Evolutionary conservation across 1,140 invertebrate genomes (phyloP).

Genomic region (Drosophila sucinea): DNA sequence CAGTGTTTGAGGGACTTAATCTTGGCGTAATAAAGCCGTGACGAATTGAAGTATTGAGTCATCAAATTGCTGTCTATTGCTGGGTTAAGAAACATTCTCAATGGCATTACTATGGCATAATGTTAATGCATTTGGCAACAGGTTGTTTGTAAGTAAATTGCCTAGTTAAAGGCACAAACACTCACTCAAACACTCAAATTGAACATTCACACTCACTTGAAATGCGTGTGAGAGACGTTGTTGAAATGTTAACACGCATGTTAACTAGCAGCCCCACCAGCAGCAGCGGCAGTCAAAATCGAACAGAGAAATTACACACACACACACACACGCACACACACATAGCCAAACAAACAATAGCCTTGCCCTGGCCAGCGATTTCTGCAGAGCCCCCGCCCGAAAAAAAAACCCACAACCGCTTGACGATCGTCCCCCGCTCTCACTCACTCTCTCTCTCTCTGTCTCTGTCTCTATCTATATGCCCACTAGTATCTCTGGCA

Average conservation of each 20-base stretch:
- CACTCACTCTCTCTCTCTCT: neutral
- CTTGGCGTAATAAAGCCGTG: constrained; percentile 60
- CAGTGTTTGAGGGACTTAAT: constrained; percentile 35
- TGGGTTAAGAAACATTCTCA: constrained; percentile 56
- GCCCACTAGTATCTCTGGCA: neutral
- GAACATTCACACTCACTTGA: constrained; percentile 44
- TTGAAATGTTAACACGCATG: constrained; percentile 66
- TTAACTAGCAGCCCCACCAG: constrained; percentile 46
- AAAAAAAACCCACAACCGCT: neutral
- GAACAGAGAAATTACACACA: constrained; percentile 50
- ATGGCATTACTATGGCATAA: constrained; percentile 15
- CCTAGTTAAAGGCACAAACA: constrained; percentile 27
- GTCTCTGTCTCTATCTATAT: neutral
- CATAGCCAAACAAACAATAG: constrained; percentile 3
- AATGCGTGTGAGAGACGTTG: constrained; percentile 31
- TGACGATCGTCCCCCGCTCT: neutral
- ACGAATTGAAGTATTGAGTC: constrained; percentile 29
- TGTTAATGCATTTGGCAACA: constrained; percentile 34
- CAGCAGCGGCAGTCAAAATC: constrained; percentile 33
- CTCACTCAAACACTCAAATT: constrained; percentile 32
- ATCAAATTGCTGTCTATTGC: constrained; percentile 6
- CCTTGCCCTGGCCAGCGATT: constrained; percentile 42
- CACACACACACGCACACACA: too few species aligned
- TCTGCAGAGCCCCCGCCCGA: constrained; percentile 32
- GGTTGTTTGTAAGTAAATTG: constrained; percentile 36